Percentiles rank a stretch among this genome's conserved stretches.
Conservation (phyloP, 2,113 vertebrate species). For the Takifugu flavidus region DNA sequence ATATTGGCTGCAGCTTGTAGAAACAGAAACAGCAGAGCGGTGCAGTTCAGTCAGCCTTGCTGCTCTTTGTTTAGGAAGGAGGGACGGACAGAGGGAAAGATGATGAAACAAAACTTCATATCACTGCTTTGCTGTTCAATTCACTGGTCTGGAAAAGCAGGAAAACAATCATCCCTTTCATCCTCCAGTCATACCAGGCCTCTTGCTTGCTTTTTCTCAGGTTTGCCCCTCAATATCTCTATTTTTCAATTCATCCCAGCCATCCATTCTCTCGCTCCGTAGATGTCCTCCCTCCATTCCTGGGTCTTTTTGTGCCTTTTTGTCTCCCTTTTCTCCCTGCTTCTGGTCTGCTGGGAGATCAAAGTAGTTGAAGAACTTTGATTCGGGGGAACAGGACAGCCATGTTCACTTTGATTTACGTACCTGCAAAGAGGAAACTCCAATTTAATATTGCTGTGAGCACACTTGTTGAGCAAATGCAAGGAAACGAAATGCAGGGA, state of each 20-base stretch:
- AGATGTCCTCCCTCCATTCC: not conserved
- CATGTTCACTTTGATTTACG: constrained; percentile 19
- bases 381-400: not conserved
- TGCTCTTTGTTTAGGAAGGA: not conserved
- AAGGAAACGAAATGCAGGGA: not conserved
- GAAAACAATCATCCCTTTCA: constrained; percentile 32
- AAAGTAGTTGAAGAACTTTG: constrained; percentile 52
- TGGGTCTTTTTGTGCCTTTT: not conserved
- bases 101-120: constrained; percentile 18
- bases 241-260: constrained; percentile 23
- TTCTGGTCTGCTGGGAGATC: constrained; percentile 43
- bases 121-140: constrained; percentile 28
- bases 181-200: constrained; percentile 20
- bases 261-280: constrained; percentile 12
- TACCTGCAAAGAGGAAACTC: constrained; percentile 21
- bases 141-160: constrained; percentile 48
- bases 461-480: constrained; percentile 9
- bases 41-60: too few species aligned
- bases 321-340: not conserved
- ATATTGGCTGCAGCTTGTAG: too few species aligned
- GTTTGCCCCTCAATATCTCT: constrained; percentile 22
- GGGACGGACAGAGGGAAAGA: not conserved
- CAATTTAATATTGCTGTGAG: constrained; percentile 38
- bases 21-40: too few species aligned
- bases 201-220: not conserved